Conservation (phyloP, 1,140 invertebrate species). For the Intoshia linei region DNA sequence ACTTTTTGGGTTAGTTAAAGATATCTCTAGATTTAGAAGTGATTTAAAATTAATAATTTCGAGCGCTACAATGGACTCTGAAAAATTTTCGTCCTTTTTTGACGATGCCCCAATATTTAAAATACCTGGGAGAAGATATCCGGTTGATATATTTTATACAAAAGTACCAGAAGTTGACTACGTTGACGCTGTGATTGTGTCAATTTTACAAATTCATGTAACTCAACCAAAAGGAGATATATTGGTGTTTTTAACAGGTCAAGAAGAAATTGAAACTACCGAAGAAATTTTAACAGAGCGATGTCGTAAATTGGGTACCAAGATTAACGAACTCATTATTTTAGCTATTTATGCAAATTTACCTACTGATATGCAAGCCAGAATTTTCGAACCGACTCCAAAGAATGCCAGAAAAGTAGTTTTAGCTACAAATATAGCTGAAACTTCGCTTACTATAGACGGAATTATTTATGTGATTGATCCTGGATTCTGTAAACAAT, state of each 20-base stretch:
- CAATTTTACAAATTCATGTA: constrained; percentile 79
- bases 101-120: constrained; percentile 87
- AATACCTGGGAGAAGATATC: constrained; percentile 50
- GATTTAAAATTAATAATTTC: constrained; percentile 85
- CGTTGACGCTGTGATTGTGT: constrained; percentile 74
- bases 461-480: constrained; percentile 97
- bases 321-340: constrained; percentile 63
- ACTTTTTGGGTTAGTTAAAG: constrained; percentile 83
- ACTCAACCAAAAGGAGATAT: constrained; percentile 65
- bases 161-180: constrained; percentile 84
- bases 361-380: constrained; percentile 87
- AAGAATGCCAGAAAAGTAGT: constrained; percentile 63
- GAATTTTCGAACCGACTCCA: constrained; percentile 80
- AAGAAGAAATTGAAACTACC: constrained; percentile 75
- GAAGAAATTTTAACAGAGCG: constrained; percentile 49
- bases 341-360: constrained; percentile 88
- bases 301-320: constrained; percentile 50
- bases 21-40: constrained; percentile 62
- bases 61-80: constrained; percentile 76
- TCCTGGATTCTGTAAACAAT: constrained; percentile 92
- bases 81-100: constrained; percentile 86
- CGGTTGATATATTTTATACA: constrained; percentile 85
- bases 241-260: constrained; percentile 70
- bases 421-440: constrained; percentile 88
- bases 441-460: constrained; percentile 91